Evolutionary conservation across 2,888 invertebrate species (phyloP), one percentile per base, ranked within the genome.

Genomic region (Eristalinus aeneus): DNA sequence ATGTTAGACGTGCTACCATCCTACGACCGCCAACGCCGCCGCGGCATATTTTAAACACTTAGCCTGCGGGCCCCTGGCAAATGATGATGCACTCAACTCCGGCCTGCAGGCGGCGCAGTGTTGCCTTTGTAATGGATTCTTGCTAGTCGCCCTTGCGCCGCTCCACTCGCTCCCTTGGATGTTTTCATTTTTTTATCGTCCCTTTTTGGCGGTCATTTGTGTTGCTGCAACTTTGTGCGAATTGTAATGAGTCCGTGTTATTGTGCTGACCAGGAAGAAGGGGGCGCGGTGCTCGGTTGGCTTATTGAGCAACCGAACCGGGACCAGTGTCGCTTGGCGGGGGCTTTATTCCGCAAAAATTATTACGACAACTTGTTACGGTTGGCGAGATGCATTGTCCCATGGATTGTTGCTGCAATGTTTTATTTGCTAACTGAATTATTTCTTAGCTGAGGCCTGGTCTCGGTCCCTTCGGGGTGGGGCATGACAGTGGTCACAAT

Each of bases 301-400:
- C 56, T 69, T 31, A 69, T 5, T 46, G 46, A 53, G 6, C 22
- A 22, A 56, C 16, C 46, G 46, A 46, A 46, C 46, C 46, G 56
- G 56, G 56, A 56, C 56, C 56, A 54, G 16, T 16, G 53, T n/a
- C 53, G 53, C 53, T 53, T 53, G 53, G 74, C 10, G 68, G 61
- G 31, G 68, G 84, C 81, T 88, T 85, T 85, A 85, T 88, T 84
- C 65, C 85, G 74, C 82, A 86, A 78, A 84, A 88, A 85, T 88
- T 88, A 89, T 88, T 89, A 84, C 88, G 88, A 89, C 89, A 89
- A 89, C 89, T 89, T 89, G 88, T 89, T 89, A 89, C 89, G 89
- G 88, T 89, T 88, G 88, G 89, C 69, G 77, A 88, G 88, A 88
- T 88, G 88, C 86, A 88, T 88, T 88, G 88, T 82, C 46, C 86